Conservation (phyloP, 2,888 invertebrate genomes). For the Callyntrura guangdongensis region DNA sequence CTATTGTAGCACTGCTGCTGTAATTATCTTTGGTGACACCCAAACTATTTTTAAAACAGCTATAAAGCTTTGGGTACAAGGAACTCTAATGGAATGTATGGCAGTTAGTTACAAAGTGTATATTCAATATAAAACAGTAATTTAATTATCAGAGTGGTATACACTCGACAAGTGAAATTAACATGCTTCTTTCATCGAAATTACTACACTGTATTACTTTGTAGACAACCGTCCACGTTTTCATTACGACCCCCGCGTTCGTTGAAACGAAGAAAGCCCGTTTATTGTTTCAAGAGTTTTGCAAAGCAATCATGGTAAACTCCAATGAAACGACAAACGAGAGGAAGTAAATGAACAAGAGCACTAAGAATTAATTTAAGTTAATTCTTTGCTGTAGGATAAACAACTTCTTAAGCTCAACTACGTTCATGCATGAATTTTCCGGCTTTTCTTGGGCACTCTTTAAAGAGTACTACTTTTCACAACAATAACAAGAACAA, state of each 20-base stretch:
- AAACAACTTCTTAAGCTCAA: background rate
- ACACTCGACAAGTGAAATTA: too few relatives aligned
- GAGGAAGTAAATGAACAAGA: constrained; percentile 6
- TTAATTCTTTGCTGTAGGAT: background rate
- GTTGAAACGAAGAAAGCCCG: background rate
- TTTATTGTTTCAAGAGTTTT: constrained; percentile 42
- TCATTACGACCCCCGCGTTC: background rate
- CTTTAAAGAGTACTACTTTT: background rate
- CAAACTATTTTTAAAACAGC: too few relatives aligned
- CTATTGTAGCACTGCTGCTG: too few relatives aligned
- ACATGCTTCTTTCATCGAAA: background rate
- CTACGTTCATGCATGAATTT: constrained; percentile 45
- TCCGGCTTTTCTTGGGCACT: constrained; percentile 8
- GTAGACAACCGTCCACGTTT: background rate
- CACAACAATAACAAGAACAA: background rate
- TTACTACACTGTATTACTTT: background rate
- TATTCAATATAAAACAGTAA: background rate
- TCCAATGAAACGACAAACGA: background rate
- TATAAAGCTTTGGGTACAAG: too few relatives aligned
- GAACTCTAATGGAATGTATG: too few relatives aligned
- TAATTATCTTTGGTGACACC: too few relatives aligned
- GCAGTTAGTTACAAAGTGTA: background rate
- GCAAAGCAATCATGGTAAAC: constrained; percentile 51
- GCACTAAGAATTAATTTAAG: background rate
- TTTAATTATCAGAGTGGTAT: background rate